phyloP scores from a whole-genome alignment of 2,113 vertebrate species.

The Mirounga angustirostris region DNA sequence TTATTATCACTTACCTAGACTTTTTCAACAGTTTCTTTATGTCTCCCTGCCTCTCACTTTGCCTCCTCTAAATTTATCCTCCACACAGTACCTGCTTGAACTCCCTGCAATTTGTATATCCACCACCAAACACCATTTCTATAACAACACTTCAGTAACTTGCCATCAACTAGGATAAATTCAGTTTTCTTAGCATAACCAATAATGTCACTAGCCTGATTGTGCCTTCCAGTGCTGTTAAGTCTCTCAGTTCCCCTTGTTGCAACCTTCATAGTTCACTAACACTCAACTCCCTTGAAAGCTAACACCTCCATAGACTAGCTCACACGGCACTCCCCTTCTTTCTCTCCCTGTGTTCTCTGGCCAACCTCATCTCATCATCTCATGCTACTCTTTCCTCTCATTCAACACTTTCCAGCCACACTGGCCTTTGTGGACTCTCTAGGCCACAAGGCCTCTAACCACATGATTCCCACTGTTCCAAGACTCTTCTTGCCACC shows the following conservation, averaged over 20 bases:
- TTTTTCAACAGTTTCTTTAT: not conserved
- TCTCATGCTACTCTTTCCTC: not conserved
- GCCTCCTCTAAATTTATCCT: not conserved
- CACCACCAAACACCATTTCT: not conserved
- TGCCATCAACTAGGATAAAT: not conserved
- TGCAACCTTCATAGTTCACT: not conserved
- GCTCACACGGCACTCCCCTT: too few relatives aligned
- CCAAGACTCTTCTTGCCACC: not conserved
- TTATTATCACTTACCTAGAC: not conserved
- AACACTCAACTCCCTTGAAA: not conserved
- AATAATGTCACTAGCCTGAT: not conserved
- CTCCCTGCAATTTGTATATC: not conserved
- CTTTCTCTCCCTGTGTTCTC: not conserved
- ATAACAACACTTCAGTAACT: not conserved
- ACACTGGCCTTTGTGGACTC: not conserved
- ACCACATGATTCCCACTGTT: not conserved
- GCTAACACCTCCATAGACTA: not conserved
- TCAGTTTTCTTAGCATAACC: not conserved
- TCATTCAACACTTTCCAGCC: not conserved
- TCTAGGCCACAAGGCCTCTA: not conserved
- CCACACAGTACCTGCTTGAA: not conserved
- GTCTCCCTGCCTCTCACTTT: not conserved
- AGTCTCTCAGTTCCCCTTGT: not conserved
- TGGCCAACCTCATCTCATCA: not conserved
- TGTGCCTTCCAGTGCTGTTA: not conserved